Base-by-base conservation (phyloP, 2,797 vertebrate genomes). In the Chelon auratus region DNA sequence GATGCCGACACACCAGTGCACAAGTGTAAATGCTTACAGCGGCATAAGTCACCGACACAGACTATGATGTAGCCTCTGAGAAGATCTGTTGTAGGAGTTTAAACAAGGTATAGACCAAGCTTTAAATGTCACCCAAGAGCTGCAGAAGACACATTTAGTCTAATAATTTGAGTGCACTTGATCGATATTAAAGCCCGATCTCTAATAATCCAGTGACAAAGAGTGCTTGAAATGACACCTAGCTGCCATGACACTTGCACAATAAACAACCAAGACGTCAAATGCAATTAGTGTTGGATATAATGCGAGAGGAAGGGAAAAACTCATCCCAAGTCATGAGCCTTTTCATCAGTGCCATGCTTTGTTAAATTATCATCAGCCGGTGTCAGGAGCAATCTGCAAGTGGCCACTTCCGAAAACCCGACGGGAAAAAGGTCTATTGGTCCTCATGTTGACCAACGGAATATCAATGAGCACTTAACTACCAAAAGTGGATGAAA, bases 341-440 rank as follows among this genome's bases (percentile, higher is more conserved):
- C 60, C 82, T 87, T 91, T 90, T 91, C 87, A 91, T 89, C 78
- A 90, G 83, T 58, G 72, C 80, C 70, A 75, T 69, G 83, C 87
- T 91, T 91, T 91, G 91, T 91, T 90, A 88, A 90, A 91, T 91
- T 84, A 88, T 89, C 89, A 89, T 93, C 90, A 91, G 85, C 76
- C 69, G 54, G 72, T 88, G 88, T 90, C 92, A 77, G 78, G 69
- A 74, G 76, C 87, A 92, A 90, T 90, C 84, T 91, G 85, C 72
- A 81, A 88, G 82, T 77, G 80, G 75, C 85, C 78, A 85, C 78
- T 88, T 75, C 80, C 47, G 37, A 90, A 81, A 75, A 90, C 72
- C 82, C 81, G 53, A 90, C 66, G 83, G 78, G 62, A 36, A 68
- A 75, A 86, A 78, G 83, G 87, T 91, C 89, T 84, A 73, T 83